Evolutionary conservation across 2,888 invertebrate species (phyloP), one percentile per base, ranked within the genome.

Genomic region (Chalcosyrphus nemorum): DNA sequence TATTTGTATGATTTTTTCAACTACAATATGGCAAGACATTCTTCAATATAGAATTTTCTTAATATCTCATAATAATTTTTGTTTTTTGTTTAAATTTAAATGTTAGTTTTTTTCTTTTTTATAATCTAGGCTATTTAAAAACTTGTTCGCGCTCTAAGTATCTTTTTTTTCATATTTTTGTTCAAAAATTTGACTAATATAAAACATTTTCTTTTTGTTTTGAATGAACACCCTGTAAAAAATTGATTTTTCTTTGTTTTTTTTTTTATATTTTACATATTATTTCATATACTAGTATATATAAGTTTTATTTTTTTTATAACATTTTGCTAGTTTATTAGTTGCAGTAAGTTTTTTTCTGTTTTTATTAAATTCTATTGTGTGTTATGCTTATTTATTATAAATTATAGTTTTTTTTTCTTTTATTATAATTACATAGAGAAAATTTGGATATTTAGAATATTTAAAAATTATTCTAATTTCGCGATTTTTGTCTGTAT

Each of bases 191-290:
- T 77, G 17, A 38, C 77, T 81, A 81, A 81, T 76, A 81, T 81
- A 81, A 81, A 81, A 65, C 52, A 65, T 7, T 47, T 15, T 47
- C 7, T 47, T 15, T 47, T 57, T 29, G 1, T 35, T 65, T 81
- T 76, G 41, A 76, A 76, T 81, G 59, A 81, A 81, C 81, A 81
- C 77, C 81, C 81, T 81, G 81, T 81, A 81, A 81, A 81, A 81
- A 81, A 77, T 77, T 76, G 57, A 70, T 77, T 61, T 59, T 57
- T n/a, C 15, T 61, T 45, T 50, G 61, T 77, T 61, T 59, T 50
- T n/a, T 19, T 61, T 38, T 50, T 21, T 50, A 47, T 76, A 57
- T 52, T 70, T 81, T 76, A 76, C 63, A 81, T 24, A 76, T 56
- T 70, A 52, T 57, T 50, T 29, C 47, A 56, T 57, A 77, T 35